A percentile compares a stretch with the other conserved stretches of the same genome.
These are phyloP conservation scores for Agrochola lota DNA, from an alignment of 2,888 invertebrate species.

Conservation along the genomic window DNA sequence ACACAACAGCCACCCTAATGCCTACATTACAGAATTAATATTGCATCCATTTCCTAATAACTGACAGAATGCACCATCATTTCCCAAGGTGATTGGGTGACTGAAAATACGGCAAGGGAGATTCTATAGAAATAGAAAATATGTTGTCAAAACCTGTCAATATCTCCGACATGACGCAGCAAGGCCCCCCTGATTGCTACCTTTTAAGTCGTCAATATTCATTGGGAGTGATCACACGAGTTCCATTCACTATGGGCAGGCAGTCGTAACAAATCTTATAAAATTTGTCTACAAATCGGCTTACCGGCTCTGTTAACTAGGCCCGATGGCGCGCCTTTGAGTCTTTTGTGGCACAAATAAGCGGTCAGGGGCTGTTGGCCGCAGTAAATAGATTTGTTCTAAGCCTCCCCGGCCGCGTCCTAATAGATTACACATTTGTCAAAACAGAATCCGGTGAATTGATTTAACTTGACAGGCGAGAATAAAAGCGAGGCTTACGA, in stretches of 20 bases:
- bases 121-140: constrained; percentile 54
- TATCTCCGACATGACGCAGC: constrained; percentile 3
- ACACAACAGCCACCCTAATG: constrained; percentile 28
- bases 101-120: constrained; percentile 37
- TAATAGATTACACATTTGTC: constrained; percentile 81
- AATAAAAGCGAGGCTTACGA: constrained; percentile 33
- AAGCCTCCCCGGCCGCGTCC: constrained; percentile 64
- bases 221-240: constrained; percentile 54
- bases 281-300: constrained; percentile 69
- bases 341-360: constrained; percentile 67
- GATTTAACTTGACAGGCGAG: constrained; percentile 60
- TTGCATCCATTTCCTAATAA: constrained; percentile 55
- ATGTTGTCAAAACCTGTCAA: constrained; percentile 50
- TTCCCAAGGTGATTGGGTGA: constrained; percentile 53
- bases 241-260: constrained; percentile 51
- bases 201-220: constrained; percentile 67
- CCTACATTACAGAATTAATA: constrained; percentile 48
- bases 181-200: constrained; percentile 35
- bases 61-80: constrained; percentile 57
- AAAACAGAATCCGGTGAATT: constrained; percentile 74
- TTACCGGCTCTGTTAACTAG: constrained; percentile 65
- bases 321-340: constrained; percentile 64
- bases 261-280: constrained; percentile 66
- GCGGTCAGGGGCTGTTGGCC: constrained; percentile 63
- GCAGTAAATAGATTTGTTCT: constrained; percentile 75